Evolutionary conservation across 2,888 invertebrate species (phyloP), one percentile per base, ranked within the genome.

Genomic region (Zootermopsis nevadensis): DNA sequence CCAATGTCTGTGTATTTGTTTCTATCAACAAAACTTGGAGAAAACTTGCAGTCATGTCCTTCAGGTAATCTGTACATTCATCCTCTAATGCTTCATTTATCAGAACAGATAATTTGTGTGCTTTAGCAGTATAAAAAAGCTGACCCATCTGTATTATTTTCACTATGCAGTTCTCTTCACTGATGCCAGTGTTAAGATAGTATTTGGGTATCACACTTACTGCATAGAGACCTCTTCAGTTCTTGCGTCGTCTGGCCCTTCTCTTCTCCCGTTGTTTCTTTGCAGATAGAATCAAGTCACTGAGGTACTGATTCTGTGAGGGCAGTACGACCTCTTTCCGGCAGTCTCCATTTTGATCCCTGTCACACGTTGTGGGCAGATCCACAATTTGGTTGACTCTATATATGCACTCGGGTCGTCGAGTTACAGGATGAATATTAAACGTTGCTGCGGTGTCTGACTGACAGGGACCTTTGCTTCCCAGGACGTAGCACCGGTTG

Each of bases 401-500:
- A n/a, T 31, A 22, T 27, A 74, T 24, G 42, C 74, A 74, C 0
- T 38, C 35, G 6, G 74, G 74, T 12, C 74, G 38, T 19, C 38
- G 35, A 6, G 74, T 38, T 6, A 74, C 38, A 24, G 74, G 74
- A 74, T 74, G 74, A 38, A 74, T 74, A 7, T 38, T 38, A 27
- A 74, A 74, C 15, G 35, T 74, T n/a, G 74, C 4, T 38, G 74
- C 15, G n/a, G n/a, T n/a, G n/a, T 74, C n/a, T 33, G 31, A 12
- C 24, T 69, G 69, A 38, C 74, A 74, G 19, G 74, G 74, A 8
- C 74, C 74, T 74, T 74, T 35, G 38, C 74, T 74, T 38, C 74
- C 74, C 31, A 74, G 19, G n/a, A 8, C n/a, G 10, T 74, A 74
- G n/a, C 74, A 74, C 24, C 38, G 38, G 4, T 35, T 35, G n/a